Conservation (phyloP, 2,888 invertebrate genomes). For the Apantesis nais region DNA sequence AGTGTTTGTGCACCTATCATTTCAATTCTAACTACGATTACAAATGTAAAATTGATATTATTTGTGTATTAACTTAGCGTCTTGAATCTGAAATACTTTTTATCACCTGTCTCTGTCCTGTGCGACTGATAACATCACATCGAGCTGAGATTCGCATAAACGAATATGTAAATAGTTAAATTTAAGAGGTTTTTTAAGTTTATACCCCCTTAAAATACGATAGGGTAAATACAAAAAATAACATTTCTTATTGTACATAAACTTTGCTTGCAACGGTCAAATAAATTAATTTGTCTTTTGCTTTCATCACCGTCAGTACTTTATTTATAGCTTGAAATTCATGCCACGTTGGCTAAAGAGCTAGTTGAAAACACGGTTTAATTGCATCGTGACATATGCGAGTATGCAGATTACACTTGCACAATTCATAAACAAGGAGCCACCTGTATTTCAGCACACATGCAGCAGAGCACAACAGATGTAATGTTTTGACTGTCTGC, state of each 20-base stretch:
- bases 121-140: too few species aligned
- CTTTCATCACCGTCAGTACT: conserved; percentile 13
- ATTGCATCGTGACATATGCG: conserved; percentile 46
- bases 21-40: too few species aligned
- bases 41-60: too few species aligned
- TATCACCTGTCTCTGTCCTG: too few species aligned
- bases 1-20: too few species aligned
- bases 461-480: conserved; percentile 25
- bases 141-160: too few species aligned
- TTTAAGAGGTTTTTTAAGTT: too few species aligned
- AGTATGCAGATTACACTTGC: conserved; percentile 49
- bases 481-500: conserved; percentile 17
- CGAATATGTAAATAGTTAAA: too few species aligned
- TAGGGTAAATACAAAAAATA: too few species aligned
- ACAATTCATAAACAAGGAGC: conserved; percentile 55
- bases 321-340: conserved; percentile 21
- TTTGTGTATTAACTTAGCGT: too few species aligned
- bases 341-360: conserved; percentile 29
- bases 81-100: too few species aligned
- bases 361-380: conserved; percentile 40
- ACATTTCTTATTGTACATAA: background rate
- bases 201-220: too few species aligned
- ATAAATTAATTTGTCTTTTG: conserved; percentile 8
- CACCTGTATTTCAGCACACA: conserved; percentile 54
- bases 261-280: background rate